phyloP scores from a whole-genome alignment of 2,797 vertebrate genomes.

The Microctenopoma stevenorrisi region DNA sequence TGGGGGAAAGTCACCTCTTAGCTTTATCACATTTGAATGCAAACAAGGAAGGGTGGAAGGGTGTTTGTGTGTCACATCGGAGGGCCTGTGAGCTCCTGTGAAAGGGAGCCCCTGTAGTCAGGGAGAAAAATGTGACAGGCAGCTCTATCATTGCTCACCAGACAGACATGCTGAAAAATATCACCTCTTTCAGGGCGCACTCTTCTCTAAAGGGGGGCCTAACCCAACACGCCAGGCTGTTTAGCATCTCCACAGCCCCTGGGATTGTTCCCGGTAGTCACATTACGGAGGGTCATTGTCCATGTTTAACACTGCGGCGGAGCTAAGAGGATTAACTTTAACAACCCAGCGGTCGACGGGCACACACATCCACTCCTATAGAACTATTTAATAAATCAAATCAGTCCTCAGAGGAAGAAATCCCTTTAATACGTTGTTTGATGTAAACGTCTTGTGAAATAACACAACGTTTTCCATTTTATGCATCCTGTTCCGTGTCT shows the following conservation, averaged over 20 bases:
- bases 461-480: constrained; percentile 2
- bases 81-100: constrained; percentile 86
- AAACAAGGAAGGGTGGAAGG: constrained; percentile 91
- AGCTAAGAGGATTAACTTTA: constrained; percentile 59
- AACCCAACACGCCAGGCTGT: constrained; percentile 82
- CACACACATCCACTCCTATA: constrained; percentile 41
- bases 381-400: constrained; percentile 19
- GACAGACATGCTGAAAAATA: constrained; percentile 87
- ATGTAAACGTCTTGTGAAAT: constrained; percentile 13
- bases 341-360: constrained; percentile 57
- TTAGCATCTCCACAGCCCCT: constrained; percentile 83
- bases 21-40: constrained; percentile 94
- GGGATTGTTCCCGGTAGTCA: constrained; percentile 77
- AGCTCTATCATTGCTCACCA: constrained; percentile 89
- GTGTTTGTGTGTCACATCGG: constrained; percentile 84
- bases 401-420: background rate
- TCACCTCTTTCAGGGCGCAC: constrained; percentile 83
- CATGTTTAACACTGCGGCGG: constrained; percentile 63
- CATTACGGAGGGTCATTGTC: constrained; percentile 84
- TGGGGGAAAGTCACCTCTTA: constrained; percentile 87
- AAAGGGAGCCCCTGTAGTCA: constrained; percentile 91
- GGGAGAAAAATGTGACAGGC: constrained; percentile 94
- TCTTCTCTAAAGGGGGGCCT: constrained; percentile 76
- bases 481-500: background rate
- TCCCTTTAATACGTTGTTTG: background rate